Evolutionary conservation across 2,888 invertebrate genomes (phyloP).

Genomic region (Achlya flavicornis): DNA sequence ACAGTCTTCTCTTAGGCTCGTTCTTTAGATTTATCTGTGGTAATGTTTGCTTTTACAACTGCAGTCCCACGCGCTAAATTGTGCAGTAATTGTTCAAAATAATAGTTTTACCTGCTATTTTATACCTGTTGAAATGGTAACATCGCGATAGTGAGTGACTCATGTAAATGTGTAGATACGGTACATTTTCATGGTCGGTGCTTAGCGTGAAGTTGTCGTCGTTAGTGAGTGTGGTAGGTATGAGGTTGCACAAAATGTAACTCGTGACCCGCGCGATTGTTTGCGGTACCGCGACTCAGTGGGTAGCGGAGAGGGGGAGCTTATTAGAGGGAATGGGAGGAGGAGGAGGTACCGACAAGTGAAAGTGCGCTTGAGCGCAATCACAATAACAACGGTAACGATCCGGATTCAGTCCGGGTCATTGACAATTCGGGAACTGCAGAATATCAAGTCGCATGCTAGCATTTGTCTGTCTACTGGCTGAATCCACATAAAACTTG

Average conservation of each 20-base stretch:
- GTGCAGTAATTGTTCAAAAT: no score
- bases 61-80: no score
- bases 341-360: constrained; percentile 18
- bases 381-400: constrained; percentile 23
- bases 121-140: no score
- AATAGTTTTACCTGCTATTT: no score
- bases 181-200: neutral
- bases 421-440: constrained; percentile 1
- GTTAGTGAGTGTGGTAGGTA: neutral
- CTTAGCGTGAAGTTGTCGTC: neutral
- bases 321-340: neutral
- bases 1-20: no score
- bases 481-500: no score
- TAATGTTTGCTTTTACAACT: no score
- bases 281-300: neutral
- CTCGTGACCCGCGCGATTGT: neutral
- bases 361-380: constrained; percentile 26
- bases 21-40: no score
- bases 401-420: neutral
- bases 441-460: neutral
- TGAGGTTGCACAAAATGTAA: neutral
- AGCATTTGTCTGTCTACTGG: neutral
- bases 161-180: no score
- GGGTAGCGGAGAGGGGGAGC: no score
- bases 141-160: no score